These are phyloP conservation scores for Hippasteria phrygiana DNA, from an alignment of 53 echinoderm and acorn worm genomes.

Conservation along the genomic window DNA sequence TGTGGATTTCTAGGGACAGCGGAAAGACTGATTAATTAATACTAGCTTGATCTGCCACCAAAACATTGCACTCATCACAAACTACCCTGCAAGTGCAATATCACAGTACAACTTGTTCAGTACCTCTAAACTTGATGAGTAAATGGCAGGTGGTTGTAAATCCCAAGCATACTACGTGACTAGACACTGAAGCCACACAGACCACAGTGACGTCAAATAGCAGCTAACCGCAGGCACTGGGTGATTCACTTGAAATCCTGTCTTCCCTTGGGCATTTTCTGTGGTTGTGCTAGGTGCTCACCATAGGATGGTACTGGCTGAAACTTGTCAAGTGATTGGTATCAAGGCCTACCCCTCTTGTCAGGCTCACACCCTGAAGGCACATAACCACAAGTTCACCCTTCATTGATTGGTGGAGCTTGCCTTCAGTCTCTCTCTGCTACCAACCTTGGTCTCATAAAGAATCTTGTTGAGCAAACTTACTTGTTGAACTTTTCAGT, in stretches of 20 bases:
- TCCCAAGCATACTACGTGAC: slow-evolving; percentile 13
- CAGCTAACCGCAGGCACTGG: neutral
- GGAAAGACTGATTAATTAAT: neutral
- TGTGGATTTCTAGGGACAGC: neutral
- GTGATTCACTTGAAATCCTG: slow-evolving; percentile 12
- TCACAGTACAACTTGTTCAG: neutral
- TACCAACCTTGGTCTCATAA: neutral
- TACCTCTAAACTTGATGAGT: neutral
- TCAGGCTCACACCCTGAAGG: neutral
- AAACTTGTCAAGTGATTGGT: neutral
- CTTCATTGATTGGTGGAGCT: neutral
- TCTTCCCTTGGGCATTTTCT: neutral
- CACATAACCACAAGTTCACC: neutral
- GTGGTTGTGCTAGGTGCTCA: neutral
- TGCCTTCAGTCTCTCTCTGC: neutral
- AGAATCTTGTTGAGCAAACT: neutral
- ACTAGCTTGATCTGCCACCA: neutral
- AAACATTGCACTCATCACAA: neutral
- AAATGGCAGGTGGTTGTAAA: slow-evolving; percentile 19
- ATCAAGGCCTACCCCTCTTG: neutral
- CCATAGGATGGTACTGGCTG: neutral
- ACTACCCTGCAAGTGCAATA: neutral
- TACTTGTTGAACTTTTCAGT: neutral
- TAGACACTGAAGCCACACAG: slow-evolving; percentile 26
- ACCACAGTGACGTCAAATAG: slow-evolving; percentile 60